Evolutionary conservation across 2,888 invertebrate species (phyloP).

Genomic region (Eudemis profundana): DNA sequence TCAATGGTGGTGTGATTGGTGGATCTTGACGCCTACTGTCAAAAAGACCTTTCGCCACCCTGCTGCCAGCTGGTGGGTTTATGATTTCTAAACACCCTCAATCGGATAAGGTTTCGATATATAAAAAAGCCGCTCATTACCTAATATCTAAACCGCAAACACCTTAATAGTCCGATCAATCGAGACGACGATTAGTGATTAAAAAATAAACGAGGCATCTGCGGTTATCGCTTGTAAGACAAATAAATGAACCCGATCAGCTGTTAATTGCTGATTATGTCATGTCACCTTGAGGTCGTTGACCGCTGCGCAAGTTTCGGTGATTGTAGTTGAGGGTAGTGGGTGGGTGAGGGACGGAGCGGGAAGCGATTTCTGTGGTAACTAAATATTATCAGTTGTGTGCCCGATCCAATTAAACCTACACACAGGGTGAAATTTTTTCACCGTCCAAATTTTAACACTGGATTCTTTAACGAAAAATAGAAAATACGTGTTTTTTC

Average conservation of each 20-base stretch:
- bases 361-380: neutral
- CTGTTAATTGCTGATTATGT: constrained; percentile 21
- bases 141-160: neutral
- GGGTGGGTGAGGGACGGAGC: neutral
- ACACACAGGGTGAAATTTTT: no score
- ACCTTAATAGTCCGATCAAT: neutral
- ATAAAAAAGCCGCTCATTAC: no score
- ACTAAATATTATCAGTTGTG: neutral
- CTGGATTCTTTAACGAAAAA: no score
- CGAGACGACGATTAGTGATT: neutral
- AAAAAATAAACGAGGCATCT: constrained; percentile 13
- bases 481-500: no score
- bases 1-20: no score
- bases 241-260: constrained; percentile 19
- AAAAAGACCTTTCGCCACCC: no score
- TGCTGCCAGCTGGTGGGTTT: no score
- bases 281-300: constrained; percentile 20
- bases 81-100: no score
- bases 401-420: no score
- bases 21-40: no score
- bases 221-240: neutral
- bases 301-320: constrained; percentile 9
- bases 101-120: no score
- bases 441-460: no score
- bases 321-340: neutral